Evolutionary conservation across 2,888 invertebrate species (phyloP).

Genomic region (Chirona hameri): DNA sequence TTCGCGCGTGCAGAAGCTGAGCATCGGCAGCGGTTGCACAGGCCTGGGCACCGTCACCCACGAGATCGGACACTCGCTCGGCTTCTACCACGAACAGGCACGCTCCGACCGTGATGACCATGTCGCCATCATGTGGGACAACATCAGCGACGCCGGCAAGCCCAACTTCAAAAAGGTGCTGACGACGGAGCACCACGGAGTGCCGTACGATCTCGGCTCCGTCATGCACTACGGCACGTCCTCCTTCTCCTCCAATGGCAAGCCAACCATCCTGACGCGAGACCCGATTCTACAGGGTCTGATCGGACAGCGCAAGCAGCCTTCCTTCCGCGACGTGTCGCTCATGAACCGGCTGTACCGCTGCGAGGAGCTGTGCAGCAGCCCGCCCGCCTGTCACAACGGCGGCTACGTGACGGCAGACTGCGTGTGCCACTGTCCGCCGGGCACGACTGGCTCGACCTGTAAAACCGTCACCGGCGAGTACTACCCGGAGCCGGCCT

Average conservation of each 20-base stretch:
- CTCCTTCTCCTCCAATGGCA: neutral
- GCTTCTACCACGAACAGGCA: slow-evolving; percentile 76
- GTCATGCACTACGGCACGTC: slow-evolving; percentile 8
- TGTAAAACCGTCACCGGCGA: neutral
- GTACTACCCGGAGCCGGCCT: slow-evolving; percentile 4
- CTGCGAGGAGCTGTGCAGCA: neutral
- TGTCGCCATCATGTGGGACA: slow-evolving; percentile 48
- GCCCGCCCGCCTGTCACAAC: neutral
- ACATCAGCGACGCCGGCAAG: neutral
- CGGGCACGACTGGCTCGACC: neutral
- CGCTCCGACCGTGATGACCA: slow-evolving; percentile 67
- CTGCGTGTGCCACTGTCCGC: slow-evolving; percentile 24
- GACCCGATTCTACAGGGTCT: neutral
- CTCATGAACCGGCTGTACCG: slow-evolving; percentile 22
- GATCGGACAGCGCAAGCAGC: neutral
- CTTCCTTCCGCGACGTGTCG: neutral
- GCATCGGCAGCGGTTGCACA: neutral
- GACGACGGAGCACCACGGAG: neutral
- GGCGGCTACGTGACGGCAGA: slow-evolving; percentile 1
- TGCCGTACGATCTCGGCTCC: slow-evolving; percentile 10
- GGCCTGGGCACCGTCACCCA: slow-evolving; percentile 49
- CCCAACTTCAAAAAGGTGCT: neutral
- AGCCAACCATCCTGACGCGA: neutral
- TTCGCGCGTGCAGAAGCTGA: neutral
- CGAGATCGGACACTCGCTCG: slow-evolving; percentile 75